These are phyloP conservation scores for Onychostruthus taczanowskii DNA, from an alignment of 2,113 vertebrate species.

Conservation along the genomic window DNA sequence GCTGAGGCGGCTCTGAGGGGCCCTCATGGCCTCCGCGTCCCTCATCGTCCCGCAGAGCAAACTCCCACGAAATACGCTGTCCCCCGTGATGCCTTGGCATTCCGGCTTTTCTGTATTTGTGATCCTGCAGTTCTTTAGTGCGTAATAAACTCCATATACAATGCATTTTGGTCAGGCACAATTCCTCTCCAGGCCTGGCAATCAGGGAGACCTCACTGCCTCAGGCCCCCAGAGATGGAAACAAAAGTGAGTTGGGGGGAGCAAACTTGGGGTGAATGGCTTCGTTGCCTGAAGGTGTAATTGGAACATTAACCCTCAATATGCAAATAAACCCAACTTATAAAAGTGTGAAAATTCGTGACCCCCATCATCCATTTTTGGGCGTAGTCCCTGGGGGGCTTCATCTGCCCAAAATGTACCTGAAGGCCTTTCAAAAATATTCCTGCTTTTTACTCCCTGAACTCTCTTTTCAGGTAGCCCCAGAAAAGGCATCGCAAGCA, in stretches of 20 bases:
- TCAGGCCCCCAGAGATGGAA: not conserved
- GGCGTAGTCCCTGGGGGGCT: not conserved
- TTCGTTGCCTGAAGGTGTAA: not conserved
- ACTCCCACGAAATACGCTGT: not conserved
- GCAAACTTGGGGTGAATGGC: not conserved
- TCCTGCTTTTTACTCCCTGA: not conserved
- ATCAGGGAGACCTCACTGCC: not conserved
- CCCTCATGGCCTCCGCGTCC: not conserved
- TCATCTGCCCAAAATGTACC: not conserved
- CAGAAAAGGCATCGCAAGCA: not conserved
- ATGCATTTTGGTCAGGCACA: not conserved
- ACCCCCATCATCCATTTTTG: not conserved
- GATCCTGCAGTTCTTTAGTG: not conserved
- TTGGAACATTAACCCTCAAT: not conserved
- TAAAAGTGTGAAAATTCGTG: not conserved
- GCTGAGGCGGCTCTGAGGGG: not conserved
- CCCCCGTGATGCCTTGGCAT: too few species aligned
- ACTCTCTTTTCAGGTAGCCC: not conserved
- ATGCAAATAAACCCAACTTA: not conserved
- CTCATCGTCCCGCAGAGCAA: not conserved
- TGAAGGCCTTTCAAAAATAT: not conserved
- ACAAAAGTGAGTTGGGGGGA: not conserved
- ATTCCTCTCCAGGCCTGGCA: not conserved
- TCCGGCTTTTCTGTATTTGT: not conserved
- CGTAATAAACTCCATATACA: accelerated